These are phyloP conservation scores for Elephantulus edwardii DNA, from an alignment of 2,113 vertebrate genomes.

Conservation along the genomic window DNA sequence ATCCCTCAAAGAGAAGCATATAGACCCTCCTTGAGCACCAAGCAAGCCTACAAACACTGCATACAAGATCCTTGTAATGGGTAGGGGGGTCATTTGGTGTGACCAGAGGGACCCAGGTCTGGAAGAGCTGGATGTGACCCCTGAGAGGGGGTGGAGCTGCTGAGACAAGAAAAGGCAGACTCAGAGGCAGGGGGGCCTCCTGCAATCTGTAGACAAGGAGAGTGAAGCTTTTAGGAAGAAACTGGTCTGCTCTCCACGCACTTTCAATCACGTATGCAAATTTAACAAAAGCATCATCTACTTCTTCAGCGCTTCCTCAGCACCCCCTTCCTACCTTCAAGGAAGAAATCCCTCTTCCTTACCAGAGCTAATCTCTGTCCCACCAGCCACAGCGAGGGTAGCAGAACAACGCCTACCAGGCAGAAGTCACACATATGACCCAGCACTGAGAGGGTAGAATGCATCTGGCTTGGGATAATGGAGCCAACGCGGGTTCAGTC, in stretches of 20 bases:
- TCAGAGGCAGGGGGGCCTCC: too few species aligned
- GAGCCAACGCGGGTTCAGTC: not conserved
- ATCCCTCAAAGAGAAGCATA: fast-evolving
- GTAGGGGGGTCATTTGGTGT: not conserved
- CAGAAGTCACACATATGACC: not conserved
- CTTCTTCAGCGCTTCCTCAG: not conserved
- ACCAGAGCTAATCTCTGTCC: not conserved
- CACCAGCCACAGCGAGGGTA: not conserved
- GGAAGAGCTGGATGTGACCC: not conserved
- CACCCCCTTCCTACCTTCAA: not conserved
- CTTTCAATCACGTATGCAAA: not conserved
- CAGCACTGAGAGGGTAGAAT: not conserved
- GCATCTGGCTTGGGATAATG: not conserved
- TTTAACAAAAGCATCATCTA: not conserved
- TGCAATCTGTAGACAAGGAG: too few species aligned
- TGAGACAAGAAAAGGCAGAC: too few species aligned
- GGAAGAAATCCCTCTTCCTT: not conserved
- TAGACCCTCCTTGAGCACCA: not conserved
- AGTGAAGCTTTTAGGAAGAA: not conserved
- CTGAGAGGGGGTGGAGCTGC: too few species aligned
- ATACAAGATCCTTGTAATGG: not conserved
- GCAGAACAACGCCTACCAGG: not conserved
- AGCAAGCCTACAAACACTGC: fast-evolving
- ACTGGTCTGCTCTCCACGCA: not conserved
- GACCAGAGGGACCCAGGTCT: slow-evolving; percentile 29